phyloP scores from a whole-genome alignment of 1,140 invertebrate species.

The Leucophenga varia region DNA sequence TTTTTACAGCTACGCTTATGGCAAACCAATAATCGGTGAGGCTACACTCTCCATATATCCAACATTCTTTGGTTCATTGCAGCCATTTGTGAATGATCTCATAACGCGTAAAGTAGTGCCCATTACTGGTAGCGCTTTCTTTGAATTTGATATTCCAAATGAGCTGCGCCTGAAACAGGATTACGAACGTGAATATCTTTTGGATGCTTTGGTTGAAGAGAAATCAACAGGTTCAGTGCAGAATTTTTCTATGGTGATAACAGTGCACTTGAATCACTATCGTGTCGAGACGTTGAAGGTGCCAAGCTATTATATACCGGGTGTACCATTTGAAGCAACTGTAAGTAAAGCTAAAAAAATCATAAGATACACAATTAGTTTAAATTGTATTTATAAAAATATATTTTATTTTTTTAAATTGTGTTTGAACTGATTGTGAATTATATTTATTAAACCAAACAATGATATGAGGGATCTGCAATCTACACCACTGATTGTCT shows the following conservation, averaged over 20 bases:
- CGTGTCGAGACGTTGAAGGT: constrained; percentile 79
- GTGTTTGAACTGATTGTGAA: no score
- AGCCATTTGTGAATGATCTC: constrained; percentile 51
- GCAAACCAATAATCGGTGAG: constrained; percentile 77
- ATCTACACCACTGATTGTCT: no score
- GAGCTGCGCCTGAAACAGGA: constrained; percentile 73
- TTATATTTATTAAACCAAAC: no score
- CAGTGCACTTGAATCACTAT: constrained; percentile 76
- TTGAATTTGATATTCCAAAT: constrained; percentile 74
- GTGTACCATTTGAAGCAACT: constrained; percentile 75
- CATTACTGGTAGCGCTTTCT: constrained; percentile 74
- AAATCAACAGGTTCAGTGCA: constrained; percentile 73
- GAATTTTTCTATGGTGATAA: constrained; percentile 69
- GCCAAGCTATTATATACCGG: constrained; percentile 83
- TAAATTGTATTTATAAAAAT: not conserved
- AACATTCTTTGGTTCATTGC: constrained; percentile 51
- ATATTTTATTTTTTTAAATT: not conserved
- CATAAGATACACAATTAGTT: no score
- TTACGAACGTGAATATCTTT: constrained; percentile 69
- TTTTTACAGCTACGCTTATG: constrained; percentile 62
- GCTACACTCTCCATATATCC: constrained; percentile 72
- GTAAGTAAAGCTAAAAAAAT: constrained; percentile 58
- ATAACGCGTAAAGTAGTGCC: constrained; percentile 73
- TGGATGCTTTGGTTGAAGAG: constrained; percentile 79
- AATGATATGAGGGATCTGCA: not conserved